Conservation (phyloP, 1,140 invertebrate species). For the Drosophila littoralis region DNA sequence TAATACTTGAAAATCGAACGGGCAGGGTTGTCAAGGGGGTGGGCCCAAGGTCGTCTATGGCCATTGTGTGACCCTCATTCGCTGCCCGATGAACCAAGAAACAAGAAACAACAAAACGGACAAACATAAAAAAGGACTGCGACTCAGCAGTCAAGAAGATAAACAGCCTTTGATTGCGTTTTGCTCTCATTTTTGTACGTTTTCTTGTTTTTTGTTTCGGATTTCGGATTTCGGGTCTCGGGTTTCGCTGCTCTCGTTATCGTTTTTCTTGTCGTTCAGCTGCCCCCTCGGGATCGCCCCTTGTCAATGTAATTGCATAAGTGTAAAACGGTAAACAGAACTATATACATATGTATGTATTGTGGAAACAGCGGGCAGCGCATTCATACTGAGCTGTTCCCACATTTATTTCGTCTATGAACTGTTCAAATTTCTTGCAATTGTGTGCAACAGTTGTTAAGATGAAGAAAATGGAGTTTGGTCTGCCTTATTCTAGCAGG, state of each 20-base stretch:
- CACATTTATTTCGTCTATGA: neutral
- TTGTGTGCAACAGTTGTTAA: neutral
- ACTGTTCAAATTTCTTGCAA: neutral
- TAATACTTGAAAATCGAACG: slow-evolving; percentile 28
- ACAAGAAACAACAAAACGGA: slow-evolving; percentile 10
- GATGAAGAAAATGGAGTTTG: too few relatives aligned
- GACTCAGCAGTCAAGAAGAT: slow-evolving; percentile 52
- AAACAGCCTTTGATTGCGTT: slow-evolving; percentile 60
- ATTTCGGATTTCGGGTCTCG: neutral
- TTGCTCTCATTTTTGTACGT: slow-evolving; percentile 19
- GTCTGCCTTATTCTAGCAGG: too few relatives aligned
- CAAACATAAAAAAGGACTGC: slow-evolving; percentile 12
- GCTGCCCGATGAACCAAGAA: slow-evolving; percentile 37
- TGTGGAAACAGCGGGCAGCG: neutral
- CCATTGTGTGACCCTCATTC: slow-evolving; percentile 36
- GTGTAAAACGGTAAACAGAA: slow-evolving; percentile 16
- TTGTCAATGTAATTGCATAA: slow-evolving; percentile 21
- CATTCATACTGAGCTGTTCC: neutral
- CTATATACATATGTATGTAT: neutral
- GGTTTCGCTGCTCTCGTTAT: slow-evolving; percentile 11
- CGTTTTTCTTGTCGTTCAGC: slow-evolving; percentile 5
- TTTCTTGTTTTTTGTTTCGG: neutral
- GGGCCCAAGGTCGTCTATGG: slow-evolving; percentile 26
- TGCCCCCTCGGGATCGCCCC: slow-evolving; percentile 8
- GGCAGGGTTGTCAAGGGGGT: too few relatives aligned